These are phyloP conservation scores for Drosophila teissieri DNA, from an alignment of 1,140 invertebrate species.

Conservation along the genomic window DNA sequence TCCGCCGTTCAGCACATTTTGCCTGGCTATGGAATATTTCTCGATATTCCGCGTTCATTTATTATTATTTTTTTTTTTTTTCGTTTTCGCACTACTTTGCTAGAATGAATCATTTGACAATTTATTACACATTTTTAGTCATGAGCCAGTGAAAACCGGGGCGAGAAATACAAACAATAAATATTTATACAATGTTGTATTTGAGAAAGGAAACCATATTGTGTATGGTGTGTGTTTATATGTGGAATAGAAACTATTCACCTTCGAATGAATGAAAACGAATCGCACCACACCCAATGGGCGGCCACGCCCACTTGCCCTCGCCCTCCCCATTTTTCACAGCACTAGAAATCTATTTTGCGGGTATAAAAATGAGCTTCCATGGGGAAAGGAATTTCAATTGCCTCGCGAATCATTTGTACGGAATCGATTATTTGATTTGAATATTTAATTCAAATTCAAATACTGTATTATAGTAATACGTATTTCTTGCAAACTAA, in stretches of 20 bases:
- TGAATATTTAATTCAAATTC: background rate
- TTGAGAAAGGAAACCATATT: slow-evolving; percentile 34
- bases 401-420: slow-evolving; percentile 17
- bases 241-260: slow-evolving; percentile 16
- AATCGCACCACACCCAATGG: slow-evolving; percentile 20
- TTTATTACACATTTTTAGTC: slow-evolving; percentile 19
- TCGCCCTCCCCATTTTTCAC: background rate
- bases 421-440: background rate
- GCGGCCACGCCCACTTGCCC: slow-evolving; percentile 1
- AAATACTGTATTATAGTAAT: no score
- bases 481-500: background rate
- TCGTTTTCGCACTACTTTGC: slow-evolving; percentile 17
- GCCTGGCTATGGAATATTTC: slow-evolving; percentile 46
- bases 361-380: slow-evolving; percentile 10
- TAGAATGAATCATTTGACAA: slow-evolving; percentile 47
- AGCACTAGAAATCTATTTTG: background rate
- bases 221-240: slow-evolving; percentile 6
- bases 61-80: no score
- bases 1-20: slow-evolving; percentile 29
- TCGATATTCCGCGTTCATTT: slow-evolving; percentile 21
- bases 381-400: slow-evolving; percentile 3
- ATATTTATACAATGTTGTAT: slow-evolving; percentile 43
- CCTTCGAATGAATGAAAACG: slow-evolving; percentile 35
- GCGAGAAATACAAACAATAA: slow-evolving; percentile 33
- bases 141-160: slow-evolving; percentile 10